A percentile compares a stretch with the other conserved stretches of the same genome.
Evolutionary conservation across 2,797 vertebrate species (phyloP).

Genomic region (Hozukius guyotensis): DNA sequence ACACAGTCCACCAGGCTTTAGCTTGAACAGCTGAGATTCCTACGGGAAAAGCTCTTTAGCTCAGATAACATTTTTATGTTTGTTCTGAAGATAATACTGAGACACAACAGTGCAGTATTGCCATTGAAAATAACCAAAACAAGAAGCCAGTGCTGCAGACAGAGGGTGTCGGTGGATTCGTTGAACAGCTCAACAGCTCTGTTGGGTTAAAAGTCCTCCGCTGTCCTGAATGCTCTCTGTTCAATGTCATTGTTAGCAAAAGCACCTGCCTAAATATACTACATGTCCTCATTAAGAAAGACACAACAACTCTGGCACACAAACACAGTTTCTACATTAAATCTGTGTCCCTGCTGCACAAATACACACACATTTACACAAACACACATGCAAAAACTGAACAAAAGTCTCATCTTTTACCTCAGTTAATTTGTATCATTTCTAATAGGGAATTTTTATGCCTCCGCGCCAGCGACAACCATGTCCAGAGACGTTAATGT

Average conservation of each 20-base stretch:
- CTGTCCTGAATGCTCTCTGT: conserved; percentile 18
- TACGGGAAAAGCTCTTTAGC: neutral
- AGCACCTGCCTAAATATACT: conserved; percentile 33
- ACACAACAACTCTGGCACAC: conserved; percentile 24
- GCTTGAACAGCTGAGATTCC: neutral
- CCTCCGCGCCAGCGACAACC: no score
- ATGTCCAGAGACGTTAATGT: no score
- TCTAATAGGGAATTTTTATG: neutral
- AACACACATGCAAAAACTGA: neutral
- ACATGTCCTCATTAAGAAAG: conserved; percentile 38
- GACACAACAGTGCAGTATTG: neutral
- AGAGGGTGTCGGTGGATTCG: neutral
- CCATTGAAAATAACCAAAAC: neutral
- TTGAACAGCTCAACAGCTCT: neutral
- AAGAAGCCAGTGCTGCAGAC: neutral
- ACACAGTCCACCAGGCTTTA: neutral
- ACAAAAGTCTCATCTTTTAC: neutral
- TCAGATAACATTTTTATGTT: neutral
- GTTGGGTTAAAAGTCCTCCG: conserved; percentile 41
- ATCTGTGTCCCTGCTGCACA: neutral
- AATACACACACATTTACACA: neutral
- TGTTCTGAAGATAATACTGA: neutral
- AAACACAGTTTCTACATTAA: neutral
- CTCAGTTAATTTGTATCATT: neutral
- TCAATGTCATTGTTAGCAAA: conserved; percentile 48